Conservation (phyloP, 2,888 invertebrate species). For the Nomada ruficornis region DNA sequence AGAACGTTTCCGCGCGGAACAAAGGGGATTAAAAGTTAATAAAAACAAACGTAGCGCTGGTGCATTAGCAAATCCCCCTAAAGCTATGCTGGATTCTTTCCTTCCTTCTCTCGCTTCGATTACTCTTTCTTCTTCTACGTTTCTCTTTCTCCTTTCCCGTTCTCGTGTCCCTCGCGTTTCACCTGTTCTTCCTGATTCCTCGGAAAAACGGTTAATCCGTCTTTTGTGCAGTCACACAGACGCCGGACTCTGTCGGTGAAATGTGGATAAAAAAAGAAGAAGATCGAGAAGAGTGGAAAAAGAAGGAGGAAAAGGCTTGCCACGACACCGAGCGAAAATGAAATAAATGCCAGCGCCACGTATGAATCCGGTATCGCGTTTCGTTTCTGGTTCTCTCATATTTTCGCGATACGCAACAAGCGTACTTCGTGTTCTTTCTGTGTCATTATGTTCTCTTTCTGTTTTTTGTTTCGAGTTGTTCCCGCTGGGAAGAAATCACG, state of each 20-base stretch:
- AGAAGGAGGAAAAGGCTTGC: neutral
- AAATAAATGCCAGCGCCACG: conserved; percentile 53
- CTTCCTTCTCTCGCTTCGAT: neutral
- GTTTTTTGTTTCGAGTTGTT: neutral
- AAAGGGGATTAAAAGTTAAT: conserved; percentile 65
- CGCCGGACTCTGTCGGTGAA: conserved; percentile 14
- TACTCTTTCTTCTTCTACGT: neutral
- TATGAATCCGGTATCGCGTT: conserved; percentile 32
- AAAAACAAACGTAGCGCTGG: conserved; percentile 63
- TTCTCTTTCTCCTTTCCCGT: neutral
- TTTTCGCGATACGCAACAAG: conserved; percentile 39
- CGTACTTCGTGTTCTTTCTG: neutral
- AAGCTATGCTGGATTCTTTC: conserved; percentile 57
- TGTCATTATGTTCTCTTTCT: neutral
- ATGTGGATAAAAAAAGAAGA: conserved; percentile 23
- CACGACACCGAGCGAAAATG: conserved; percentile 41
- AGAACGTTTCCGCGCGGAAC: conserved; percentile 39
- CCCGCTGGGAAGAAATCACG: conserved; percentile 35
- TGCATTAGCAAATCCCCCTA: conserved; percentile 67
- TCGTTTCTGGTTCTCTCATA: conserved; percentile 22
- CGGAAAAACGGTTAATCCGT: conserved; percentile 65
- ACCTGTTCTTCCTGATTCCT: conserved; percentile 54
- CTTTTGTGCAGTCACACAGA: conserved; percentile 60
- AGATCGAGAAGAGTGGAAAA: neutral
- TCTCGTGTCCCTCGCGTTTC: conserved; percentile 24